Evolutionary conservation across 2,888 invertebrate species (phyloP).

Genomic region (Cryptus viduatorius): DNA sequence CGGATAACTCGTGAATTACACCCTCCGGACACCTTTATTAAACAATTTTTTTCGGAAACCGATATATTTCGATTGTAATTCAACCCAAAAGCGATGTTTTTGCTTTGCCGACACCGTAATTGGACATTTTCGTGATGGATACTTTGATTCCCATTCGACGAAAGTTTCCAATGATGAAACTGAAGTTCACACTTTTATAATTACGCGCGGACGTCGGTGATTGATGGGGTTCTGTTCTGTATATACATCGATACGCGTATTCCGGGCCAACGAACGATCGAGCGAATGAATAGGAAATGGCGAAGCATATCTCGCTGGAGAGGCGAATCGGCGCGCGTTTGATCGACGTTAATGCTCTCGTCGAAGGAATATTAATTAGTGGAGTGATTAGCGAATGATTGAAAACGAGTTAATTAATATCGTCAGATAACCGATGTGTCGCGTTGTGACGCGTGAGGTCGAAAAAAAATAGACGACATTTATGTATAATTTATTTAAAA

Average conservation of each 20-base stretch:
- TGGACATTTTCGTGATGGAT: conserved; percentile 19
- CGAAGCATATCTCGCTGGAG: not conserved
- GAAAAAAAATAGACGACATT: not conserved
- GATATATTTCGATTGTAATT: not conserved
- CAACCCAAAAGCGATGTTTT: not conserved
- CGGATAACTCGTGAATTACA: conserved; percentile 33
- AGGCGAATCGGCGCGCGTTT: not conserved
- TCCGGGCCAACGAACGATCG: conserved; percentile 19
- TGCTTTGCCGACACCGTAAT: not conserved
- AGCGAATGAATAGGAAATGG: conserved; percentile 5
- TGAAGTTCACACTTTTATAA: conserved; percentile 34
- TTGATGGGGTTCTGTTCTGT: conserved; percentile 15
- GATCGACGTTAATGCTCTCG: conserved; percentile 4
- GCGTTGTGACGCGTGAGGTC: not conserved
- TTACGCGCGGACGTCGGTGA: conserved; percentile 33
- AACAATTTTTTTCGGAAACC: conserved; percentile 16
- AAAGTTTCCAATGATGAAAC: not conserved
- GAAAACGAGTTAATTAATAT: conserved; percentile 11
- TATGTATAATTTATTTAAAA: not conserved
- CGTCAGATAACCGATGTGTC: not conserved
- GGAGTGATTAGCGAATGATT: not conserved
- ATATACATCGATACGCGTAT: not conserved
- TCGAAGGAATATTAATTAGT: not conserved
- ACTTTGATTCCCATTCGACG: not conserved
- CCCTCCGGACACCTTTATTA: conserved; percentile 24